A percentile compares a stretch with the other conserved stretches of the same genome.
These are phyloP conservation scores for Metacarcinus magister DNA, from an alignment of 2,888 invertebrate genomes.

Conservation along the genomic window DNA sequence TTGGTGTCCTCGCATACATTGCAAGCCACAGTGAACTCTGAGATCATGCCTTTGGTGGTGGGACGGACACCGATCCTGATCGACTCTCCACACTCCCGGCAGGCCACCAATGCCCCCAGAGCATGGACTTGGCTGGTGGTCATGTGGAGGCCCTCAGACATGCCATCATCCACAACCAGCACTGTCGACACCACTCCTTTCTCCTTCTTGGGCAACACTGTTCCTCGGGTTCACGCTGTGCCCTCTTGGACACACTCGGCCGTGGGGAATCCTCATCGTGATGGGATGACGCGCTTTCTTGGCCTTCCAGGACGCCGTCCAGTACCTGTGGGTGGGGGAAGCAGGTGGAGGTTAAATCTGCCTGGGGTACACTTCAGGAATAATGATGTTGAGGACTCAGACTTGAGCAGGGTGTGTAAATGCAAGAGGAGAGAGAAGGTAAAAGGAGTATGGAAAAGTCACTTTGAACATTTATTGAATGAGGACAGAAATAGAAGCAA, in stretches of 20 bases:
- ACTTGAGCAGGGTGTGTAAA: too few relatives aligned
- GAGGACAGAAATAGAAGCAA: too few relatives aligned
- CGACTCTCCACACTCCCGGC: slow-evolving; percentile 81
- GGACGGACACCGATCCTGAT: slow-evolving; percentile 79
- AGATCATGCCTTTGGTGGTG: slow-evolving; percentile 82
- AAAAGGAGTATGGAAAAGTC: too few relatives aligned
- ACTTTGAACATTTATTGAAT: too few relatives aligned
- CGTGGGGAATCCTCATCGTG: slow-evolving; percentile 42
- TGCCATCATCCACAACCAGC: slow-evolving; percentile 80
- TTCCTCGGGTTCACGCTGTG: slow-evolving; percentile 1
- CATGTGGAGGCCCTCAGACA: slow-evolving; percentile 82
- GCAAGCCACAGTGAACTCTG: slow-evolving; percentile 81
- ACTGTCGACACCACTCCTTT: slow-evolving; percentile 60
- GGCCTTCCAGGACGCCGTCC: slow-evolving; percentile 20
- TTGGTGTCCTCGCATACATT: slow-evolving; percentile 80
- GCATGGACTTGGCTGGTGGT: slow-evolving; percentile 81
- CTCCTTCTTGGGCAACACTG: slow-evolving; percentile 39
- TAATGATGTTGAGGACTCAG: too few relatives aligned
- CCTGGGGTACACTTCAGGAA: too few relatives aligned
- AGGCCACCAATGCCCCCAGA: slow-evolving; percentile 77
- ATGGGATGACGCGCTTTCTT: neutral
- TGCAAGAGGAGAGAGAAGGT: too few relatives aligned
- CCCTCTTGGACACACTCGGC: slow-evolving; percentile 54
- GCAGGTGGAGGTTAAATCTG: neutral
- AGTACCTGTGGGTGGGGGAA: neutral